Conservation (phyloP, 2,113 vertebrate species). For the Cheirogaleus medius region DNA sequence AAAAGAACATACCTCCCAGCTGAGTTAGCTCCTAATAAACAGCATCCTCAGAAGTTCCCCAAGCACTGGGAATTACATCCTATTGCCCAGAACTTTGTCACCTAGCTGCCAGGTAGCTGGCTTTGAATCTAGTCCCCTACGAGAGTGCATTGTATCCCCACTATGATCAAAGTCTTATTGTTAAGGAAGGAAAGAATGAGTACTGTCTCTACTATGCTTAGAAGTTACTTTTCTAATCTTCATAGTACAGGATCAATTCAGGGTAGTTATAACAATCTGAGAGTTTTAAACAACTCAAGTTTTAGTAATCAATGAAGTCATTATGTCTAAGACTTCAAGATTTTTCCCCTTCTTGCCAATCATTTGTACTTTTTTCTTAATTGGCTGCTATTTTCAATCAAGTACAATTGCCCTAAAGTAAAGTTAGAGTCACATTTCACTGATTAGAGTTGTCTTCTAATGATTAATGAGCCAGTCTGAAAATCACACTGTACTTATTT, state of each 20-base stretch:
- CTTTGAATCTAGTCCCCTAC: not conserved
- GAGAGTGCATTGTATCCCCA: not conserved
- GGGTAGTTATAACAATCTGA: not conserved
- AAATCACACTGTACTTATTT: conserved; percentile 58
- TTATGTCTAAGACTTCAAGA: not conserved
- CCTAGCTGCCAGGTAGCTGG: not conserved
- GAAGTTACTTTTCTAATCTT: not conserved
- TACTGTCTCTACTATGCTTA: not conserved
- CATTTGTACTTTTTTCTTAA: conserved; percentile 67
- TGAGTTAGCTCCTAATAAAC: not conserved
- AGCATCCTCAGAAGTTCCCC: not conserved
- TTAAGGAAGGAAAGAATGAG: not conserved
- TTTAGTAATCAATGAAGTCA: conserved; percentile 47
- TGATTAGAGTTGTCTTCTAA: conserved; percentile 65
- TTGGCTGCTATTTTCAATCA: conserved; percentile 65
- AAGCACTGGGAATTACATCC: not conserved
- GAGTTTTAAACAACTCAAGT: conserved; percentile 35
- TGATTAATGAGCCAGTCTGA: conserved; percentile 63
- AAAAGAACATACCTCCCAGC: not conserved
- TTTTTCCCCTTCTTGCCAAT: conserved; percentile 44
- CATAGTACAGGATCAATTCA: not conserved
- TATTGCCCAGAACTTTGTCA: not conserved
- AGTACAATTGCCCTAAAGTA: conserved; percentile 58
- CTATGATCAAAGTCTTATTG: not conserved
- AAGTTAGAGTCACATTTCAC: conserved; percentile 48